These are phyloP conservation scores for Notolabrus celidotus DNA, from an alignment of 2,797 vertebrate species.

Conservation along the genomic window DNA sequence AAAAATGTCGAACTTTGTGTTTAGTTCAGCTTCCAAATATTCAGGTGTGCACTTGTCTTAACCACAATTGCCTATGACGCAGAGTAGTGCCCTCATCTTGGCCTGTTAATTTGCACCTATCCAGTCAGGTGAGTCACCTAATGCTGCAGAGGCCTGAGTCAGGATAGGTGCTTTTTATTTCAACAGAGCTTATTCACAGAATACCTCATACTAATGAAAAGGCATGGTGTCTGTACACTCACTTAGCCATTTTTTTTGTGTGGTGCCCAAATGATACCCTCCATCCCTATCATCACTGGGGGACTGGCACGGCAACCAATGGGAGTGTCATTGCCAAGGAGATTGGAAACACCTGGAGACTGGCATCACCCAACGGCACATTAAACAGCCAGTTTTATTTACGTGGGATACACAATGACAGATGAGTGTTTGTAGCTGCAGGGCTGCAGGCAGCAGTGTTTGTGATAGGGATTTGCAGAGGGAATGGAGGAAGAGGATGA, in stretches of 20 bases:
- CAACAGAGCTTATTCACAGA: conserved; percentile 43
- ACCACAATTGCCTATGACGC: conserved; percentile 42
- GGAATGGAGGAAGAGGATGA: conserved; percentile 37
- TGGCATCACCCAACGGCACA: conserved; percentile 47
- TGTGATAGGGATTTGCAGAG: conserved; percentile 55
- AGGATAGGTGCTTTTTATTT: conserved; percentile 33
- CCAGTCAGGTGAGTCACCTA: conserved; percentile 60
- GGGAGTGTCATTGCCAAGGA: conserved; percentile 50
- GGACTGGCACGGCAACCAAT: conserved; percentile 52
- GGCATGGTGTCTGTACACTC: conserved; percentile 47
- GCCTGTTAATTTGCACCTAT: conserved; percentile 36
- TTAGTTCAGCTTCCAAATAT: background rate
- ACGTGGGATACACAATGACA: conserved; percentile 59
- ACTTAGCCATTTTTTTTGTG: conserved; percentile 61
- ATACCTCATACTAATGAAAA: conserved; percentile 68
- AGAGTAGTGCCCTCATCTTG: conserved; percentile 41
- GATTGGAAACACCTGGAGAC: conserved; percentile 75
- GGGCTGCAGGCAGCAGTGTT: conserved; percentile 50
- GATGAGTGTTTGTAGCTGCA: conserved; percentile 62
- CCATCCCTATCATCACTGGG: conserved; percentile 65
- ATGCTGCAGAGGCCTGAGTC: conserved; percentile 41
- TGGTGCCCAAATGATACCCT: conserved; percentile 74
- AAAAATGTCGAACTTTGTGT: conserved; percentile 12
- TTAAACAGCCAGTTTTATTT: conserved; percentile 54
- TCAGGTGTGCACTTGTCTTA: conserved; percentile 43